Conservation (phyloP, 2,113 vertebrate species). For the Chloropsis hardwickii region DNA sequence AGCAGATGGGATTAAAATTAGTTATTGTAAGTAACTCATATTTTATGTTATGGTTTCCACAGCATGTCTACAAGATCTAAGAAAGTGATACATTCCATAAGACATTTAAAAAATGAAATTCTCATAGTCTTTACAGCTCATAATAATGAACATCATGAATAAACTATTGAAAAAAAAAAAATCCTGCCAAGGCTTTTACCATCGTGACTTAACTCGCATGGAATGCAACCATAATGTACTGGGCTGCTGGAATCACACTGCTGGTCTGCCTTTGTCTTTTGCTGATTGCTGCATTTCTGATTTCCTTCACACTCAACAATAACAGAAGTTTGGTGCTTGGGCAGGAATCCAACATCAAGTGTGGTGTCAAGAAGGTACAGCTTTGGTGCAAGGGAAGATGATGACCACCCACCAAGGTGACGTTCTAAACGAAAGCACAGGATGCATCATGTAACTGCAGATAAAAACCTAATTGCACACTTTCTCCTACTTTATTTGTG, state of each 20-base stretch:
- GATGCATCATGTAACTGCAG: slow-evolving; percentile 79
- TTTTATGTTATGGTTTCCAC: slow-evolving; percentile 96
- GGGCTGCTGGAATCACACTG: slow-evolving; percentile 69
- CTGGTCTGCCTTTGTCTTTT: slow-evolving; percentile 72
- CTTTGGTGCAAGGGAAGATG: slow-evolving; percentile 65
- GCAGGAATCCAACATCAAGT: slow-evolving; percentile 73
- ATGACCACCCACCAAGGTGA: slow-evolving; percentile 84
- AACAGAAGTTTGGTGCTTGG: slow-evolving; percentile 77
- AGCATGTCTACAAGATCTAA: slow-evolving; percentile 88
- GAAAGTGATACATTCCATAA: slow-evolving; percentile 85
- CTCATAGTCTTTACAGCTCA: slow-evolving; percentile 82
- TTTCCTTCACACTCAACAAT: slow-evolving; percentile 74
- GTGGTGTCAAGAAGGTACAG: slow-evolving; percentile 77
- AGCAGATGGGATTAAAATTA: slow-evolving; percentile 99
- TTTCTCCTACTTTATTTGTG: slow-evolving; percentile 89
- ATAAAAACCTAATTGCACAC: slow-evolving; percentile 87
- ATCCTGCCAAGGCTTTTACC: slow-evolving; percentile 79
- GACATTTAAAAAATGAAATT: slow-evolving; percentile 83
- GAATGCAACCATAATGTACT: slow-evolving; percentile 76
- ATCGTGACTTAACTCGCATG: slow-evolving; percentile 75
- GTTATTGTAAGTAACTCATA: slow-evolving; percentile 99
- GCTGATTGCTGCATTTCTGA: slow-evolving; percentile 73
- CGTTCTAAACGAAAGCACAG: slow-evolving; percentile 76
- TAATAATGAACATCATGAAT: slow-evolving; percentile 85
- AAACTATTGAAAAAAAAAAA: slow-evolving; percentile 75